Conservation (phyloP, 2,113 vertebrate genomes). For the Ellobius talpinus region DNA sequence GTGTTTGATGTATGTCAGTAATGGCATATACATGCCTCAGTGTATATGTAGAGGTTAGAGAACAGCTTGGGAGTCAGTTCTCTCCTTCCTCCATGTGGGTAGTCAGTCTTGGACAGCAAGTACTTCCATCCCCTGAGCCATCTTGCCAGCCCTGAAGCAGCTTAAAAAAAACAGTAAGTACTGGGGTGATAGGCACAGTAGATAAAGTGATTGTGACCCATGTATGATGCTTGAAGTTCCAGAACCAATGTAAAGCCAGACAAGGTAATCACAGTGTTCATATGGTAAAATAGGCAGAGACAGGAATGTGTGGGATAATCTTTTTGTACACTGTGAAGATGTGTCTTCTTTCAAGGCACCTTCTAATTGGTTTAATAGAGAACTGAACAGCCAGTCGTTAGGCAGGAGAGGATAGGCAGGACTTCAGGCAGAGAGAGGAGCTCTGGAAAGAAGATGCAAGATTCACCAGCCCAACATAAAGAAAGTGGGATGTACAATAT, state of each 20-base stretch:
- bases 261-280: no score
- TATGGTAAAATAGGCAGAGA: background rate
- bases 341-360: background rate
- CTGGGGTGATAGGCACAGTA: background rate
- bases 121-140: background rate
- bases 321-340: background rate
- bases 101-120: background rate
- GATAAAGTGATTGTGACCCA: background rate
- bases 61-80: background rate
- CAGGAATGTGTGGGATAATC: background rate
- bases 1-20: background rate
- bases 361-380: background rate
- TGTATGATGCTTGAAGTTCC: background rate
- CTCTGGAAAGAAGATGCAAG: background rate
- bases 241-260: background rate
- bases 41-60: background rate
- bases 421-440: no score
- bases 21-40: background rate
- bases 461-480: background rate
- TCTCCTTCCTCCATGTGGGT: background rate
- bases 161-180: background rate
- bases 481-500: background rate
- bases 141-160: background rate
- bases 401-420: background rate
- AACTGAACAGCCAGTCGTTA: background rate